These are phyloP conservation scores for Cryptophagus acutangulus DNA, from an alignment of 2,888 invertebrate species.

Conservation along the genomic window DNA sequence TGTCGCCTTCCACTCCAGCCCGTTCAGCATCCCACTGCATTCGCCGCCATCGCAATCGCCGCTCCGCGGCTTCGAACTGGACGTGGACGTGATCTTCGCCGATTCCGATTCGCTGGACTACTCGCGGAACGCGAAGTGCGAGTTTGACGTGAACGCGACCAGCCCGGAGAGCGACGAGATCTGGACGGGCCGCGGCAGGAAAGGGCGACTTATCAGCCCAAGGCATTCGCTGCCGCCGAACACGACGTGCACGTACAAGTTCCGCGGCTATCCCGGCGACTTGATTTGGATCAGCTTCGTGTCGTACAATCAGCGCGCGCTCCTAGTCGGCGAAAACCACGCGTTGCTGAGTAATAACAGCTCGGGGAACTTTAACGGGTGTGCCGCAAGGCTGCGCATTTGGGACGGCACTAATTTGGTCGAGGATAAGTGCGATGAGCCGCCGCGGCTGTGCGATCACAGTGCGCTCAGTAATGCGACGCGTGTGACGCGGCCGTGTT, in stretches of 20 bases:
- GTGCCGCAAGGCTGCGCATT: constrained; percentile 67
- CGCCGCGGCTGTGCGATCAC: constrained; percentile 79
- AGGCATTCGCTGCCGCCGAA: constrained; percentile 80
- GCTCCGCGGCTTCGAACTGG: constrained; percentile 75
- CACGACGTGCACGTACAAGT: constrained; percentile 81
- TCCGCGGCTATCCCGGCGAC: constrained; percentile 73
- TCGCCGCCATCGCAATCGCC: constrained; percentile 60
- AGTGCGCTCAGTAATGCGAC: constrained; percentile 68
- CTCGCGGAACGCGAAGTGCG: constrained; percentile 59
- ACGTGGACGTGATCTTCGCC: constrained; percentile 82
- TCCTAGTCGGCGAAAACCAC: constrained; percentile 54
- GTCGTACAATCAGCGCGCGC: constrained; percentile 75
- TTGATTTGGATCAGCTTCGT: constrained; percentile 84
- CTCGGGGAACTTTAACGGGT: constrained; percentile 49
- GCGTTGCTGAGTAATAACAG: constrained; percentile 39
- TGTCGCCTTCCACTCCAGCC: constrained; percentile 82
- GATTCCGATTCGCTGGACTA: constrained; percentile 84
- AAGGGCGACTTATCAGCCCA: constrained; percentile 71
- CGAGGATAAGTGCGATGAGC: constrained; percentile 71
- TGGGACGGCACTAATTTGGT: constrained; percentile 68
- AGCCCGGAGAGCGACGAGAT: constrained; percentile 57
- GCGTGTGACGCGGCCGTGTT: constrained; percentile 73
- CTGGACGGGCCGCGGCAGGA: constrained; percentile 58
- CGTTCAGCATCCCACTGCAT: constrained; percentile 74
- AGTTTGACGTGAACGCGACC: constrained; percentile 73